A percentile compares a stretch with the other conserved stretches of the same genome.
These are phyloP conservation scores for Agonopterix subpropinquella DNA, from an alignment of 2,888 invertebrate genomes.

Conservation along the genomic window DNA sequence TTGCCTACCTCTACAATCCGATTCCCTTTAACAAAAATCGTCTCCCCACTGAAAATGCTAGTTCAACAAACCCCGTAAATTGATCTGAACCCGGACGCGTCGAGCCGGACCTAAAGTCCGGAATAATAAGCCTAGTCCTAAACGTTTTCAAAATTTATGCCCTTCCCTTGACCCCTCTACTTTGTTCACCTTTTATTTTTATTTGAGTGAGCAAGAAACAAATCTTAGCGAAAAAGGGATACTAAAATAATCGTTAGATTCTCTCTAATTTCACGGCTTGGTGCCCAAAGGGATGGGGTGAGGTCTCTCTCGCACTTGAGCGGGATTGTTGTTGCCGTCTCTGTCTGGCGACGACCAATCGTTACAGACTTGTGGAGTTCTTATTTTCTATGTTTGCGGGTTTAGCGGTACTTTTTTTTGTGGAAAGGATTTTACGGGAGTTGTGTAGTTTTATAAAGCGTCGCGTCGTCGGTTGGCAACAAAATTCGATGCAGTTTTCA, in stretches of 20 bases:
- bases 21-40: no score
- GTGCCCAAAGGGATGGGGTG: slow-evolving; percentile 57
- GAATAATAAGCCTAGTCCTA: slow-evolving; percentile 68
- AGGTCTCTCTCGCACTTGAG: slow-evolving; percentile 31
- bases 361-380: slow-evolving; percentile 38
- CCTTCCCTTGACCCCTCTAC: slow-evolving; percentile 63
- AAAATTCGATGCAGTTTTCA: no score
- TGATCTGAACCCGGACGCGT: not conserved
- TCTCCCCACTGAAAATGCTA: not conserved
- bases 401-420: slow-evolving; percentile 11
- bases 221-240: slow-evolving; percentile 75
- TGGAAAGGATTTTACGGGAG: not conserved
- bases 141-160: slow-evolving; percentile 61
- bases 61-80: not conserved
- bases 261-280: slow-evolving; percentile 74
- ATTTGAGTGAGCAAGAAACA: slow-evolving; percentile 76
- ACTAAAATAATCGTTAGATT: slow-evolving; percentile 77
- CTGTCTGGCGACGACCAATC: slow-evolving; percentile 48
- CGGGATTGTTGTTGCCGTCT: slow-evolving; percentile 21
- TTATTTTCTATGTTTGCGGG: slow-evolving; percentile 60
- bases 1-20: no score
- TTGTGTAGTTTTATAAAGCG: not conserved
- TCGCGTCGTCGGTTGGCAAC: not conserved
- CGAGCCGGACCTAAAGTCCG: slow-evolving; percentile 51
- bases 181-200: slow-evolving; percentile 75